Conservation (phyloP, 2,888 invertebrate genomes). For the Eupithecia centaureata region DNA sequence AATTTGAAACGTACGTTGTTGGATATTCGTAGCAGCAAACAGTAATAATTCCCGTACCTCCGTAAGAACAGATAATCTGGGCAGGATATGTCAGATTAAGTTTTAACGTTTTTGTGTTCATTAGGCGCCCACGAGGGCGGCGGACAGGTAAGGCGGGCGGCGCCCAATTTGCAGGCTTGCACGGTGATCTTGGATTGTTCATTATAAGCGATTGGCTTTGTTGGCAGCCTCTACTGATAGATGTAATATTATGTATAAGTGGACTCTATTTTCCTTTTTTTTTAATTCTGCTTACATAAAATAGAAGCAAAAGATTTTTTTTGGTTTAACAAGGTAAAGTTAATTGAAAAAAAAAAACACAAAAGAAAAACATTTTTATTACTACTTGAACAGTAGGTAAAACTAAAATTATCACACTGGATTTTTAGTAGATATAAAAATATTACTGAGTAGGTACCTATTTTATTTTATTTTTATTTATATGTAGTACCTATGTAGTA, state of each 20-base stretch:
- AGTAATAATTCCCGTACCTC: slow-evolving; percentile 9
- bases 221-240: background rate
- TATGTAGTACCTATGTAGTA: too few relatives aligned
- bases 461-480: too few relatives aligned
- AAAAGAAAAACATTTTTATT: background rate
- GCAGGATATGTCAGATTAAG: slow-evolving; percentile 42
- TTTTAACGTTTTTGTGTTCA: slow-evolving; percentile 44
- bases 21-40: background rate
- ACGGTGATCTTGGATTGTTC: slow-evolving; percentile 22
- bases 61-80: slow-evolving; percentile 33
- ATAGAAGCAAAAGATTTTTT: too few relatives aligned
- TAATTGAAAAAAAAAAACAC: too few relatives aligned
- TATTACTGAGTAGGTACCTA: too few relatives aligned
- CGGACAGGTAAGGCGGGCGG: slow-evolving; percentile 60
- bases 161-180: slow-evolving; percentile 68
- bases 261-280: too few relatives aligned
- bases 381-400: too few relatives aligned
- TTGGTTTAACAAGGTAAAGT: too few relatives aligned
- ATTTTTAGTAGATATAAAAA: too few relatives aligned
- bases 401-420: too few relatives aligned
- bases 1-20: background rate
- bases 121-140: slow-evolving; percentile 33
- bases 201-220: slow-evolving; percentile 17
- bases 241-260: background rate
- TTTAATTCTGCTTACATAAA: too few relatives aligned